These are phyloP conservation scores for Morone saxatilis DNA, from an alignment of 2,113 vertebrate genomes.

Conservation along the genomic window DNA sequence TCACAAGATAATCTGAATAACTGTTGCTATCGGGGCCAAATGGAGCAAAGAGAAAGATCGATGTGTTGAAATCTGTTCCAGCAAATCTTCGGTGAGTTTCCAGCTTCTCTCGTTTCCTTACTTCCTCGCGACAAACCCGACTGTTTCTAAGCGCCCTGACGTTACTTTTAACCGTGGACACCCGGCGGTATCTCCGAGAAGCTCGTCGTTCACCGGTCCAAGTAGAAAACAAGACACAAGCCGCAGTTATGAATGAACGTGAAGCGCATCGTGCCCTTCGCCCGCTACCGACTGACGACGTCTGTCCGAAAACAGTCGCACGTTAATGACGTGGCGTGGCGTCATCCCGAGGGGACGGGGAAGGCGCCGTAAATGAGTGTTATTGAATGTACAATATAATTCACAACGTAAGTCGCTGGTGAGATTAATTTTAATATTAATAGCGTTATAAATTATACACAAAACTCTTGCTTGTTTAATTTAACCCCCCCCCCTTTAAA, in stretches of 20 bases:
- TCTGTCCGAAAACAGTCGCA: conserved; percentile 62
- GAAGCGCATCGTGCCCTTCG: conserved; percentile 57
- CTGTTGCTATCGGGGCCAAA: too few relatives aligned
- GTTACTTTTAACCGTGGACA: background rate
- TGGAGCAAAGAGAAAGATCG: background rate
- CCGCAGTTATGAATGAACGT: background rate
- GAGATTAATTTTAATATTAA: background rate
- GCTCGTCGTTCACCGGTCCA: background rate
- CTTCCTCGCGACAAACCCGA: background rate
- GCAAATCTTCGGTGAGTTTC: background rate
- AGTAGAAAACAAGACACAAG: background rate
- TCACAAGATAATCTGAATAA: too few relatives aligned
- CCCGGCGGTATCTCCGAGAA: background rate
- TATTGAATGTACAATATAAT: too few relatives aligned
- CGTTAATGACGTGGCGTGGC: conserved; percentile 32
- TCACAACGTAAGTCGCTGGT: too few relatives aligned
- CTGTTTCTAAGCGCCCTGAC: background rate
- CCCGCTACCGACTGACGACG: background rate
- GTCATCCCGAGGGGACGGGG: background rate
- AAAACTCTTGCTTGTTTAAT: background rate
- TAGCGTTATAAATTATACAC: background rate
- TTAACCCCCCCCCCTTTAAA: too few relatives aligned
- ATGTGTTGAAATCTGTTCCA: background rate
- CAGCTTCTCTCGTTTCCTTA: background rate
- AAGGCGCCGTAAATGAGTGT: too few relatives aligned